Conservation (phyloP, 1,140 invertebrate genomes). For the Megathymus violae region DNA sequence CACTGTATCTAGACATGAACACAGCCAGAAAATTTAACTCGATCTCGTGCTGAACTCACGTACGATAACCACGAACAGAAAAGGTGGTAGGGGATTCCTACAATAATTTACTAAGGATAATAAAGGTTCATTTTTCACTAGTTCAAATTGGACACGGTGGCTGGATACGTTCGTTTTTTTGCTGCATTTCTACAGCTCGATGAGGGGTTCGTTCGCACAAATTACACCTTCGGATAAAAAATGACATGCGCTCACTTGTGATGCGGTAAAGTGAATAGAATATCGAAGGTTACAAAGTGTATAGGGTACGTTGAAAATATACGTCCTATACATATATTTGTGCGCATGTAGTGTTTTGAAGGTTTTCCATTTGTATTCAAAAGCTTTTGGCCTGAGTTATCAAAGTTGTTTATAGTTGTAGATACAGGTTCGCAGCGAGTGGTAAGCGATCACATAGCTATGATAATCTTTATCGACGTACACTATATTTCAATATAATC, state of each 20-base stretch:
- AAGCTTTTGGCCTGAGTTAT: no score
- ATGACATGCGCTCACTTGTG: slow-evolving; percentile 25
- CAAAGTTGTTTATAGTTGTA: no score
- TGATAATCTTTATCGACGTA: no score
- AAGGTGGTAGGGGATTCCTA: slow-evolving; percentile 58
- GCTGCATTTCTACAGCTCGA: slow-evolving; percentile 55
- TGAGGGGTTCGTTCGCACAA: slow-evolving; percentile 55
- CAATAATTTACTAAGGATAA: slow-evolving; percentile 79
- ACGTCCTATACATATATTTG: background rate
- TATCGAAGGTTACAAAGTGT: slow-evolving; percentile 20
- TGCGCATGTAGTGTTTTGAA: no score
- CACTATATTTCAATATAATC: no score
- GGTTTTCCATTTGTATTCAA: no score
- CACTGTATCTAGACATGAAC: no score
- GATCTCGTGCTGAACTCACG: slow-evolving; percentile 6
- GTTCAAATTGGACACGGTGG: slow-evolving; percentile 73
- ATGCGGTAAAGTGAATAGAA: slow-evolving; percentile 36
- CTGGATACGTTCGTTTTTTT: slow-evolving; percentile 61
- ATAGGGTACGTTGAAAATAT: background rate
- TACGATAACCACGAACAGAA: background rate
- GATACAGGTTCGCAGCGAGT: no score
- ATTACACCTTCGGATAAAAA: slow-evolving; percentile 61
- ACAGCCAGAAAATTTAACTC: no score
- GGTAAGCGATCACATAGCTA: no score
- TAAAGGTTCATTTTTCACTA: slow-evolving; percentile 80